Evolutionary conservation across 1,140 invertebrate genomes (phyloP), one percentile per base, ranked within the genome.

Genomic region (Hyphantria cunea): DNA sequence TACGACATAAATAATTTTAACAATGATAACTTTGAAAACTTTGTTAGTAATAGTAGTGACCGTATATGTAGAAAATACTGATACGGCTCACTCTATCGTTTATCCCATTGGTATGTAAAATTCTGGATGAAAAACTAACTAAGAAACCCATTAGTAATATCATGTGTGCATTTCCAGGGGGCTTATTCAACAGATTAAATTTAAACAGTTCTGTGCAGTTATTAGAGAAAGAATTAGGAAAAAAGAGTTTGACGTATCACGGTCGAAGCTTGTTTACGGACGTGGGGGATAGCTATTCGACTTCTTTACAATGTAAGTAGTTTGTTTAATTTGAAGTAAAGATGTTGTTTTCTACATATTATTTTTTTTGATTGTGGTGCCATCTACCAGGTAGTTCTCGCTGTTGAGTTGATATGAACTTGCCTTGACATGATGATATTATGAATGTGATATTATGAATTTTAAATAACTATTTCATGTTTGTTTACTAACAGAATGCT

Each of bases 241-340:
- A 71, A 76, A 15, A 63, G 65, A 15, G 72, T 68, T 6, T 76
- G 31, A 69, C 74, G 6, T 86, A 78, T 58, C 70, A 80, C 56
- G 85, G 82, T 6, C 60, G 67, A 33, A 59, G 63, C 34, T 65
- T 86, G 41, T 52, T 67, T 37, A 72, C 77, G 41, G 60, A 73
- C n/a, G 80, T 80, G 51, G 65, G 71, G 8, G 82, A 89, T 49
- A 79, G 78, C 47, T 87, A 84, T 62, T 84, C 86, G 1, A 80
- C 76, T 31, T 74, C 86, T 49, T 68, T 87, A 67, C 79, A 89
- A 69, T 39, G 86, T 89, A 72, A 83, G 82, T 78, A 14, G 7
- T 42, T n/a, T 6, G 15, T 11, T 10, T 52, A 3, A 15, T 55
- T 7, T 33, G 39, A 12, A 11, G 3, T 13, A 9, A 12, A 12